These are phyloP conservation scores for Drosophila colorata DNA, from an alignment of 2,888 invertebrate genomes.

Conservation along the genomic window DNA sequence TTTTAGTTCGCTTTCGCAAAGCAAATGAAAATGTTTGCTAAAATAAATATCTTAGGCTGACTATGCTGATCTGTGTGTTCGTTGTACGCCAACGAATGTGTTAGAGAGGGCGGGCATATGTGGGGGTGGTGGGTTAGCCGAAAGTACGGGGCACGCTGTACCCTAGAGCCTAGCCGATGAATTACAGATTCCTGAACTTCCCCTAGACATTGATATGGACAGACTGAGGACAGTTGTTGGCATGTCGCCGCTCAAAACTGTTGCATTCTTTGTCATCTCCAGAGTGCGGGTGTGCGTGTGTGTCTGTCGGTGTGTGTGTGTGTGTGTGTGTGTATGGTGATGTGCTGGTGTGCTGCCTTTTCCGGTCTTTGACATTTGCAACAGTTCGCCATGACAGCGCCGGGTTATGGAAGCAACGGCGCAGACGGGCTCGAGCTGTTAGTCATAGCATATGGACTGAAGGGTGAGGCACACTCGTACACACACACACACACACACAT, in stretches of 20 bases:
- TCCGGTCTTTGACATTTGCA: slow-evolving; percentile 78
- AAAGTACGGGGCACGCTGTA: background rate
- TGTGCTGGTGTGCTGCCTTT: slow-evolving; percentile 52
- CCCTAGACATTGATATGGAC: slow-evolving; percentile 30
- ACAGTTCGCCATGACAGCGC: slow-evolving; percentile 62
- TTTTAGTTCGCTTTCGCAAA: too few relatives aligned
- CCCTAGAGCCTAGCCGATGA: slow-evolving; percentile 6
- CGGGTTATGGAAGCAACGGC: slow-evolving; percentile 15
- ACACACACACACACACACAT: slow-evolving; percentile 16
- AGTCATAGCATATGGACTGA: slow-evolving; percentile 61
- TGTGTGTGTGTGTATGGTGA: slow-evolving; percentile 35
- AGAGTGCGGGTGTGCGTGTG: slow-evolving; percentile 1
- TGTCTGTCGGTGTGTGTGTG: background rate
- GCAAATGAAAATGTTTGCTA: too few relatives aligned
- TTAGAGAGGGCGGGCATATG: too few relatives aligned
- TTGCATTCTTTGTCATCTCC: slow-evolving; percentile 61
- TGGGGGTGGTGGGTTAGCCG: background rate
- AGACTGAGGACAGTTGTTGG: slow-evolving; percentile 55
- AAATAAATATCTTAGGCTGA: too few relatives aligned
- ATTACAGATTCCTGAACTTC: slow-evolving; percentile 11
- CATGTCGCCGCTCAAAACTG: slow-evolving; percentile 63
- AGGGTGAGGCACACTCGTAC: slow-evolving; percentile 33
- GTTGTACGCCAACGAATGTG: background rate
- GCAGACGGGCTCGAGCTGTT: slow-evolving; percentile 29
- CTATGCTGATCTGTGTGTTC: background rate